These are phyloP conservation scores for Heliconius ismenius DNA, from an alignment of 2,888 invertebrate species.

Conservation along the genomic window DNA sequence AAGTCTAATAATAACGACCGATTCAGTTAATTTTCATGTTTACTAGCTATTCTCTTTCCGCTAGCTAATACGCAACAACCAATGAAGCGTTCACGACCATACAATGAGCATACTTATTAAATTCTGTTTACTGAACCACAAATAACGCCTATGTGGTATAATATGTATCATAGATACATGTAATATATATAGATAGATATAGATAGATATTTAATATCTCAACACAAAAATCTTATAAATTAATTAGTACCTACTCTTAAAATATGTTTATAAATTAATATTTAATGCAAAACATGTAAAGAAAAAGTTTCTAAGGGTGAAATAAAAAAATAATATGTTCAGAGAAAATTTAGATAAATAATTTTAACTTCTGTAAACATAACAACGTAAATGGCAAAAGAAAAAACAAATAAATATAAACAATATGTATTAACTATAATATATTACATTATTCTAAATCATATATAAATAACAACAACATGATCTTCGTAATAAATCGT, in stretches of 20 bases:
- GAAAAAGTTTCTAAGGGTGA: neutral
- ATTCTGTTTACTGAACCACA: slow-evolving; percentile 20
- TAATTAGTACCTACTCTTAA: too few species aligned
- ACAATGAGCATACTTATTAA: slow-evolving; percentile 37
- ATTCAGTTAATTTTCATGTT: slow-evolving; percentile 7
- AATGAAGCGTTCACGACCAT: slow-evolving; percentile 40
- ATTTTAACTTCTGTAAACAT: neutral
- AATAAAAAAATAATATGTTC: neutral
- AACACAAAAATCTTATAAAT: too few species aligned
- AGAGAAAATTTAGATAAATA: neutral
- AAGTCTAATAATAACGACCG: slow-evolving; percentile 12
- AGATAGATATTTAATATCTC: too few species aligned
- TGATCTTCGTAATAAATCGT: slow-evolving; percentile 86
- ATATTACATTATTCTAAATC: slow-evolving; percentile 38
- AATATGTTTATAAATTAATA: neutral
- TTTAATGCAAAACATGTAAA: neutral
- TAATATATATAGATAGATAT: neutral
- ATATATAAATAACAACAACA: slow-evolving; percentile 85
- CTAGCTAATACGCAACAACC: slow-evolving; percentile 38
- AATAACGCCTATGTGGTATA: slow-evolving; percentile 5
- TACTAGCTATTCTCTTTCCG: slow-evolving; percentile 29
- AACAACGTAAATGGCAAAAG: slow-evolving; percentile 1
- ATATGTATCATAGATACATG: neutral
- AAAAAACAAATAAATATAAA: slow-evolving; percentile 39
- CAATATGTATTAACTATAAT: slow-evolving; percentile 28